These are phyloP conservation scores for Zapornia atra DNA, from an alignment of 2,113 vertebrate genomes.

Conservation along the genomic window DNA sequence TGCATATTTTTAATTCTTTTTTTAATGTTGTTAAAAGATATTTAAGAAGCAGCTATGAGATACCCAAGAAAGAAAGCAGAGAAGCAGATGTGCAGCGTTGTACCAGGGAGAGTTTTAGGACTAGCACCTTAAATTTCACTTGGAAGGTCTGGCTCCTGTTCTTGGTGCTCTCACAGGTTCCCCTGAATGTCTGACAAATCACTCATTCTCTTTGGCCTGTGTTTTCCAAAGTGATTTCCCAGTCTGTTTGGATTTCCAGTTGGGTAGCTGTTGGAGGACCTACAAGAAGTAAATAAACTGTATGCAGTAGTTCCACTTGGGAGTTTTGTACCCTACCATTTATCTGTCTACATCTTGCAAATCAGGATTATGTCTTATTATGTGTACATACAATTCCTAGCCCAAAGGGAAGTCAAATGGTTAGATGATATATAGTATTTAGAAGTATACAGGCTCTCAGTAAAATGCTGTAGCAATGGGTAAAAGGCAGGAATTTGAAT, in stretches of 20 bases:
- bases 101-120: not conserved
- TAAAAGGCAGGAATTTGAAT: not conserved
- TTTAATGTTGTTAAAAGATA: not conserved
- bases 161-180: not conserved
- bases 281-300: not conserved
- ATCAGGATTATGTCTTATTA: not conserved
- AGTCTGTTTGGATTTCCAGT: not conserved
- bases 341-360: not conserved
- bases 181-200: not conserved
- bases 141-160: not conserved
- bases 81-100: not conserved
- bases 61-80: not conserved
- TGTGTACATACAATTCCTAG: not conserved
- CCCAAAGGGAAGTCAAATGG: not conserved
- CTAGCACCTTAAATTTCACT: not conserved
- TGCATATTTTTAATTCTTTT: not conserved
- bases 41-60: not conserved
- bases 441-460: not conserved
- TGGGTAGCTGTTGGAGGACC: not conserved
- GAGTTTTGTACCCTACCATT: not conserved
- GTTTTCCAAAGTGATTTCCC: not conserved
- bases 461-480: not conserved
- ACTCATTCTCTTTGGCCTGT: not conserved
- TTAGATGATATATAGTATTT: not conserved
- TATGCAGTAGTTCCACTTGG: not conserved